Percentiles rank a stretch among this genome's conserved stretches.
Conservation (phyloP, 1,140 invertebrate species). For the Sitophilus oryzae region DNA sequence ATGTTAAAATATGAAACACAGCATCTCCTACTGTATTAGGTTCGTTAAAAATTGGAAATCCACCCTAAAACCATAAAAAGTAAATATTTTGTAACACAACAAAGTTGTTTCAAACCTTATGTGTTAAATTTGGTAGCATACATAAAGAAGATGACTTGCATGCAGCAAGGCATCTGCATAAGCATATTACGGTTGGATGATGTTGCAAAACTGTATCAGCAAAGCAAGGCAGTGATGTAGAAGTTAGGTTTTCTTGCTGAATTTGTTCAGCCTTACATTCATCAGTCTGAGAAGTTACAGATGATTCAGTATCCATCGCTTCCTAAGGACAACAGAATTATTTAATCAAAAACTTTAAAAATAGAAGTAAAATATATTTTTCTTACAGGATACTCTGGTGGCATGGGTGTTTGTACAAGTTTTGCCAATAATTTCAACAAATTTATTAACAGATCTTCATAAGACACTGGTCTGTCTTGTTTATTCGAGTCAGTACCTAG, state of each 20-base stretch:
- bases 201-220: slow-evolving; percentile 73
- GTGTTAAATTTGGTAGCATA: slow-evolving; percentile 47
- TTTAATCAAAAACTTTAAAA: background rate
- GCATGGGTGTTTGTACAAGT: slow-evolving; percentile 64
- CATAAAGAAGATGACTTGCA: slow-evolving; percentile 62
- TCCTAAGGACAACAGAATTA: slow-evolving; percentile 22
- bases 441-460: slow-evolving; percentile 62
- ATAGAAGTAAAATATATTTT: background rate
- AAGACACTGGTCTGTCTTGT: slow-evolving; percentile 54
- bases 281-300: slow-evolving; percentile 60
- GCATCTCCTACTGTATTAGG: slow-evolving; percentile 73
- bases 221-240: slow-evolving; percentile 54
- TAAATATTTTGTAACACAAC: background rate
- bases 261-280: slow-evolving; percentile 71
- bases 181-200: slow-evolving; percentile 71
- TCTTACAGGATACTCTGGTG: slow-evolving; percentile 14
- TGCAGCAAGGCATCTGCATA: slow-evolving; percentile 67
- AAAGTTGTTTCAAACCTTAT: slow-evolving; percentile 26
- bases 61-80: slow-evolving; percentile 25
- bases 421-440: slow-evolving; percentile 59
- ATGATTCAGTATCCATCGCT: slow-evolving; percentile 37
- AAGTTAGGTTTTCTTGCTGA: slow-evolving; percentile 44
- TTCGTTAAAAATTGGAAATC: slow-evolving; percentile 49
- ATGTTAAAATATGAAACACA: slow-evolving; percentile 73
- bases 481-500: slow-evolving; percentile 54